Conservation (phyloP, 1,140 invertebrate species). For the Grapholita molesta region DNA sequence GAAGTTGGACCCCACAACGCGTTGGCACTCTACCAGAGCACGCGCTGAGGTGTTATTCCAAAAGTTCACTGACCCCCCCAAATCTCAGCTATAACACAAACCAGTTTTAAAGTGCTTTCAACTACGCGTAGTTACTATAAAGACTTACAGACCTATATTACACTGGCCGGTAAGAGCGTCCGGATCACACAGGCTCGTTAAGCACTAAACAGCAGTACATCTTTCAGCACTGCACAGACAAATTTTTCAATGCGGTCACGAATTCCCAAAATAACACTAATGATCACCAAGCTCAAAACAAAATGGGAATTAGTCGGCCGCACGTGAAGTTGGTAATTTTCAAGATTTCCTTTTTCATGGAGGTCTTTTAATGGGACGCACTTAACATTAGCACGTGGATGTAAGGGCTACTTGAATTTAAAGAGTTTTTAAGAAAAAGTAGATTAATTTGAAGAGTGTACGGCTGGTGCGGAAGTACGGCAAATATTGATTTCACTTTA, state of each 20-base stretch:
- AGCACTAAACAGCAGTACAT: neutral
- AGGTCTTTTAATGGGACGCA: neutral
- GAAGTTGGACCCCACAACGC: neutral
- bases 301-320: neutral
- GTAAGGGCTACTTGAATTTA: neutral
- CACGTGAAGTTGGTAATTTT: neutral
- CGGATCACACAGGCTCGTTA: neutral
- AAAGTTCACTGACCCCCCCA: neutral
- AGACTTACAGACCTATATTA: neutral
- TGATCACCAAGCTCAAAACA: neutral
- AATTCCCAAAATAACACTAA: neutral
- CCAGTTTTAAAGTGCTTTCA: neutral
- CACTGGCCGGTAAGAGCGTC: neutral
- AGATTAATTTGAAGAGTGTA: neutral
- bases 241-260: neutral
- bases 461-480: neutral
- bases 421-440: neutral
- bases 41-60: neutral
- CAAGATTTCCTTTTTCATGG: conserved; percentile 13
- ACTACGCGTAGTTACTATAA: neutral
- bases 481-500: neutral
- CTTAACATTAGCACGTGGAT: conserved; percentile 13
- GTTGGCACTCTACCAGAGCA: neutral
- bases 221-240: neutral
- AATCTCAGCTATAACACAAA: neutral